Evolutionary conservation across 2,113 vertebrate species (phyloP).

Genomic region (Clarias magur): DNA sequence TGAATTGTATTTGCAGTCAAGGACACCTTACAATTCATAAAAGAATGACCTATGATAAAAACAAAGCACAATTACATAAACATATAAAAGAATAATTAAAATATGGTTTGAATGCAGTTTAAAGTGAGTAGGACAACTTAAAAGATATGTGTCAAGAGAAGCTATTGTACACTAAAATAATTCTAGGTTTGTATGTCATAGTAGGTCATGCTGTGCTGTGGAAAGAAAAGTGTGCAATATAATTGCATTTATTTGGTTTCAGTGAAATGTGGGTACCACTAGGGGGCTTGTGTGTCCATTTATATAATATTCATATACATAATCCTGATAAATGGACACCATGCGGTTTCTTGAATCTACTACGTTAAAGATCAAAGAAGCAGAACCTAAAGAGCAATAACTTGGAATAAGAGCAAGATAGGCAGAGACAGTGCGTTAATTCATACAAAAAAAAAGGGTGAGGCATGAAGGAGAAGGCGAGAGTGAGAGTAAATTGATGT

Average conservation of each 20-base stretch:
- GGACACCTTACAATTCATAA: too few species aligned
- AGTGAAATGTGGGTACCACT: background rate
- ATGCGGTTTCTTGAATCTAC: background rate
- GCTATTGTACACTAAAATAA: background rate
- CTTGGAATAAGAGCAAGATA: background rate
- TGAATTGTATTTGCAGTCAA: too few species aligned
- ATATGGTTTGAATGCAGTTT: too few species aligned
- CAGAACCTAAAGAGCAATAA: constrained; percentile 10
- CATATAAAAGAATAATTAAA: too few species aligned
- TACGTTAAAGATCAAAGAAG: constrained; percentile 12
- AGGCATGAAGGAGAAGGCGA: background rate
- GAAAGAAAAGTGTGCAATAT: background rate
- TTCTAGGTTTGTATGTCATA: background rate
- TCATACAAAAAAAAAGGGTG: background rate
- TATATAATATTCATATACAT: constrained; percentile 9
- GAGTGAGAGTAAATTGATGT: constrained; percentile 33
- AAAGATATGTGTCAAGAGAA: too few species aligned
- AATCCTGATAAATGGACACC: constrained; percentile 1
- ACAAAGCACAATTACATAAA: too few species aligned
- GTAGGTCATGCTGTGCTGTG: background rate
- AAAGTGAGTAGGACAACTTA: too few species aligned
- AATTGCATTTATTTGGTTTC: constrained; percentile 4
- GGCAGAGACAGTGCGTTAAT: background rate
- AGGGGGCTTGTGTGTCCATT: constrained; percentile 14
- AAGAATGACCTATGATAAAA: too few species aligned